Base-by-base conservation (phyloP, 2,888 invertebrate genomes). In the Cyclophora albipunctata region DNA sequence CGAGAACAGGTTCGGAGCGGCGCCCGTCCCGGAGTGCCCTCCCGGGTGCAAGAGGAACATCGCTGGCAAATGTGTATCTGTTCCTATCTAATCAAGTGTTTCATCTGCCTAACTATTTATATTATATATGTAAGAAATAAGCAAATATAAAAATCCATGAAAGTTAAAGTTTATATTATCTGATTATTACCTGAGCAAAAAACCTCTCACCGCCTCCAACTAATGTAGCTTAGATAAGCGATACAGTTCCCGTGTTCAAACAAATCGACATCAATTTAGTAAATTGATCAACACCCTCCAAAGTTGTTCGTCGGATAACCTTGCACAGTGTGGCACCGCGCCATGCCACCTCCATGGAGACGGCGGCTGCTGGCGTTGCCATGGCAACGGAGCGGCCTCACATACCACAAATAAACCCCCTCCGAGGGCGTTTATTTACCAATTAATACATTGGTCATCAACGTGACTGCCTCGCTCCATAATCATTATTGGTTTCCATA, bases 361-460 rank as follows among this genome's bases (percentile, higher is more conserved):
- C 59, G 51, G 48, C 49, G 62, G 78, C 83, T 79, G 78, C 57
- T 63, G 58, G 53, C 50, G 84, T 83, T 60, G 64, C 69, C 76
- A 84, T 84, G 75, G 68, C 58, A 61, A 84, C 78, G 49, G 6
- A 34, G 4, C 52, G 55, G 54, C 59, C 58, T 58, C 60, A 58
- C 50, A 62, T 67, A 59, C 66, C 69, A 66, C 57, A 37, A 37
- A 37, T 62, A 62, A 66, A 57, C 57, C 59, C 53, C 62, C 67
- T 69, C 73, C 70, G 69, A 40, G 45, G 55, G 53, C 69, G 72
- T 79, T 75, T 81, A 79, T 80, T 81, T 81, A 81, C 78, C 70
- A 76, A 78, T 77, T 70, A 77, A 66, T 66, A 64, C 67, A 69
- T 67, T 71, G 68, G 72, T 68, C 71, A 71, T 59, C 64, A 64